Base-by-base conservation (phyloP, 1,140 invertebrate species). In the Leptinotarsa undecemlineata region DNA sequence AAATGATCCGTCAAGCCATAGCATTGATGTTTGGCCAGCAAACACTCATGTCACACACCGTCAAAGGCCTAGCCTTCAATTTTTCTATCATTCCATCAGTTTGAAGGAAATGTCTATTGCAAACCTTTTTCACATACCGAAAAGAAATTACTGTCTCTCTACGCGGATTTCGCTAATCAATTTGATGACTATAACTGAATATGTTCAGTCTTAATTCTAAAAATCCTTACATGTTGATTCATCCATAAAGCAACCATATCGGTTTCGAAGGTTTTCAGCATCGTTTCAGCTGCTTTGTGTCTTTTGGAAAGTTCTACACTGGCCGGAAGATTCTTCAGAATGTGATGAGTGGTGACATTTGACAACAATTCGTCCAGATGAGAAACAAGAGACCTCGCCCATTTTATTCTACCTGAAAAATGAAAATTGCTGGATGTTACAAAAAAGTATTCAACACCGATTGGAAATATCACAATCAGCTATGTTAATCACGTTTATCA, bases 191-290 rank as follows among this genome's bases (percentile, higher is more conserved):
- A 33, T 33, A 6, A 33, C 26, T 33, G 5, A 6, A 6, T 8
- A 33, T 33, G 6, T 33, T 33, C 26, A 42, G 8, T n/a, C n/a
- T n/a, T 8, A 57, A 60, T 20, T 5, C 84, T 73, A 0, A 11
- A 11, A 42, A 42, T 42, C 85, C 87, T 89, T 76, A 93, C 93
- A 84, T 94, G 94, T 82, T 95, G 93, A 83, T 93, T 92, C 86
- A 94, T 90, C 92, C 93, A 95, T 3, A 93, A 88, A 68, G 90
- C 90, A 2, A 90, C 88, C 84, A 95, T 92, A 74, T 93, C 92
- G 13, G 89, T 86, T 84, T 94, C 91, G 80, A 93, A 94, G 68
- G 90, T 89, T 68, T 85, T 85, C 33, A 95, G 84, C 17, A 92
- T 88, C 0, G 86, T 85, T n/a, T 89, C 85, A 1, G 92, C 90